Evolutionary conservation across 2,113 vertebrate genomes (phyloP), one percentile per base, ranked within the genome.

Genomic region (Desmodus rotundus): DNA sequence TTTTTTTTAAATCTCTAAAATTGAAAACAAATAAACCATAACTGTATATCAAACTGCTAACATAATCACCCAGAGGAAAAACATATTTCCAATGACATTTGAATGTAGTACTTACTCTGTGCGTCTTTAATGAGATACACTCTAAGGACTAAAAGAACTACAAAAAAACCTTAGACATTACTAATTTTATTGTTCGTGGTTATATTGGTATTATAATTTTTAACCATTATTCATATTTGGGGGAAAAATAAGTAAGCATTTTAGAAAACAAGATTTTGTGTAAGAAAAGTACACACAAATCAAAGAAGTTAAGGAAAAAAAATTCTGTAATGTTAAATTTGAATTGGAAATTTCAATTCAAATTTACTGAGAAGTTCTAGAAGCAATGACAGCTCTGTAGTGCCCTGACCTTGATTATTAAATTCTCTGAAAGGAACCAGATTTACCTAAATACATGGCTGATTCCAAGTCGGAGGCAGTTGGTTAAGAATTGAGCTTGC

Each of bases 1-100:
- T 94, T 92, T 93, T 93, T 93, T 94, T 96, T 83, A 17, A 54
- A 81, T 15, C 28, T 82, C 20, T 73, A 78, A 93, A 87, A 73
- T n/a, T 83, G 31, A 91, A 97, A 89, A 41, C 22, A 54, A 96
- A 19, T 58, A 82, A 80, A 26, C 7, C 16, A 45, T 67, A 38
- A 24, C 7, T 74, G 31, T 17, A 15, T 73, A 65, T 91, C 16
- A 68, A 74, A 54, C 41, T 73, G 31, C 52, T 81, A 95, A 52
- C 70, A 45, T 33, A 82, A 83, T 54, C 36, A 50, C 31, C 85
- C 24, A 85, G 11, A 81, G 45, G 76, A 73, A 65, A 82, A 68
- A 56, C 16, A 47, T 73, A 77, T 50, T 77, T 90, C 41, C 9
- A 77, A 17, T 80, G 58, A 74, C 92, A 76, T 92, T 76, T 70